These are phyloP conservation scores for Echinarachnius parma DNA, from an alignment of 53 echinoderm and acorn worm genomes.

Conservation along the genomic window DNA sequence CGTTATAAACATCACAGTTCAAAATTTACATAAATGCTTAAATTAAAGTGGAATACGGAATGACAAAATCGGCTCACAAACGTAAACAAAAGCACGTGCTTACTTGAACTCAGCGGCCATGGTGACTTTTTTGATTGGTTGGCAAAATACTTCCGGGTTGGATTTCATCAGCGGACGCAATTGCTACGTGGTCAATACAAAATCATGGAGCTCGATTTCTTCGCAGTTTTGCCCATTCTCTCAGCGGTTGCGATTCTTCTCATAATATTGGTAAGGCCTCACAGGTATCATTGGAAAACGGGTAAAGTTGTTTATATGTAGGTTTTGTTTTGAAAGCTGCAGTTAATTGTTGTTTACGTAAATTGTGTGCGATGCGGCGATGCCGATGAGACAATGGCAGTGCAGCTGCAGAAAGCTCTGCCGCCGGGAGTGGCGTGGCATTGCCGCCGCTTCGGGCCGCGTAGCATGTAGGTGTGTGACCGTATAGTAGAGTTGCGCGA, in stretches of 20 bases:
- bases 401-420: too few relatives aligned
- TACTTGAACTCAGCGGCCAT: slow-evolving; percentile 46
- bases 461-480: too few relatives aligned
- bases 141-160: slow-evolving; percentile 17
- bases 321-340: too few relatives aligned
- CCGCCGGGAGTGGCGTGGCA: too few relatives aligned
- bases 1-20: too few relatives aligned
- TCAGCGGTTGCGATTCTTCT: background rate
- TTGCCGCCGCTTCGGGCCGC: too few relatives aligned
- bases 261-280: slow-evolving; percentile 21
- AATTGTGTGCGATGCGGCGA: too few relatives aligned
- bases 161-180: slow-evolving; percentile 25
- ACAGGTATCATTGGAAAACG: too few relatives aligned
- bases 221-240: slow-evolving; percentile 3
- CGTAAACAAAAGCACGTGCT: slow-evolving; percentile 44
- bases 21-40: background rate
- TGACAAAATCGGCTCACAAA: background rate
- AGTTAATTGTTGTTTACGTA: too few relatives aligned
- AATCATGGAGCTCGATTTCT: slow-evolving; percentile 18
- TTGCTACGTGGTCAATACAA: slow-evolving; percentile 17
- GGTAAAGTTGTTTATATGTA: too few relatives aligned
- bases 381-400: too few relatives aligned
- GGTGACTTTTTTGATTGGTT: slow-evolving; percentile 14
- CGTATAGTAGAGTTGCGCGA: too few relatives aligned
- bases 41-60: background rate